phyloP scores from a whole-genome alignment of 2,888 invertebrate species.

The Tigriopus californicus region DNA sequence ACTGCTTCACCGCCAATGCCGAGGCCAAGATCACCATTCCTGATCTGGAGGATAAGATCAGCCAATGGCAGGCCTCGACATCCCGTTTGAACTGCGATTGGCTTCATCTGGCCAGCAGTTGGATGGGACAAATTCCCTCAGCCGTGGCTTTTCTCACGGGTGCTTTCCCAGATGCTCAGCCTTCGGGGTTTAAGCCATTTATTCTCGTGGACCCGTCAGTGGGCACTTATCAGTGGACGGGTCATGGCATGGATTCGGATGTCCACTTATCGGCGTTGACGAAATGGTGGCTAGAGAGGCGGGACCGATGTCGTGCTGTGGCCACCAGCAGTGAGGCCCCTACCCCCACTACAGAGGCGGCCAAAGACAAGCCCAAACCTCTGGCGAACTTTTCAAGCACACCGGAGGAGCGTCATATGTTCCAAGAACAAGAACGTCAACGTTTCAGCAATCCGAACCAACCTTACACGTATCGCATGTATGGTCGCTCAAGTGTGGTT shows the following conservation, averaged over 20 bases:
- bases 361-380: constrained; percentile 34
- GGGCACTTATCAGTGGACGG: constrained; percentile 67
- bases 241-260: constrained; percentile 76
- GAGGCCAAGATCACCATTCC: constrained; percentile 6
- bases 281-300: constrained; percentile 47
- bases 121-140: constrained; percentile 53
- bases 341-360: constrained; percentile 36
- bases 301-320: constrained; percentile 10
- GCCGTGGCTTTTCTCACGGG: constrained; percentile 67
- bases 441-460: constrained; percentile 75
- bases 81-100: constrained; percentile 58
- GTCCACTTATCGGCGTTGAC: constrained; percentile 51
- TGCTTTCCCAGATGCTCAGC: constrained; percentile 44
- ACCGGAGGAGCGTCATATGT: constrained; percentile 24
- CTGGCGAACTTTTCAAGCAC: background rate
- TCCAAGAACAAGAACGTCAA: constrained; percentile 50
- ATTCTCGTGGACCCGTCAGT: constrained; percentile 53
- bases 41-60: background rate
- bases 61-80: background rate
- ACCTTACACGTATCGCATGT: constrained; percentile 72
- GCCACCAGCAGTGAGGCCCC: background rate
- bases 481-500: constrained; percentile 64
- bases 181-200: constrained; percentile 72
- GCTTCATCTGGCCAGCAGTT: constrained; percentile 42
- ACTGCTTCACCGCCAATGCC: constrained; percentile 52